These are phyloP conservation scores for Dendroctonus valens DNA, from an alignment of 1,140 invertebrate species.

Conservation along the genomic window DNA sequence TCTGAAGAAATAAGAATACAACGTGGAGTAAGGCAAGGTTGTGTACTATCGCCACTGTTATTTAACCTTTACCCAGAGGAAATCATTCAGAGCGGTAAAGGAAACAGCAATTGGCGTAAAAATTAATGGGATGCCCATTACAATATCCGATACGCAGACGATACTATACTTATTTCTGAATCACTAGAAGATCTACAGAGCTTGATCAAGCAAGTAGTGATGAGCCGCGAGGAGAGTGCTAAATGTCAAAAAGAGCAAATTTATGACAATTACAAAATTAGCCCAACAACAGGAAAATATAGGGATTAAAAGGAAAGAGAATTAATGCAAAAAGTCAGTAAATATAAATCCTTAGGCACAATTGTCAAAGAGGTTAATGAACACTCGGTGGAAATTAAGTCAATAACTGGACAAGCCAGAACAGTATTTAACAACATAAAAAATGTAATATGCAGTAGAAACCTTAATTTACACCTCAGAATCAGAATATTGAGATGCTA, in stretches of 20 bases:
- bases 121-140: not conserved
- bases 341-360: not conserved
- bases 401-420: not conserved
- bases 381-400: not conserved
- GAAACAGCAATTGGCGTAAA: not conserved
- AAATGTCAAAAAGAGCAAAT: not conserved
- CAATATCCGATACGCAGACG: not conserved
- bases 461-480: not conserved
- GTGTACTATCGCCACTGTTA: not conserved
- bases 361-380: not conserved
- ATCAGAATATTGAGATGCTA: not conserved
- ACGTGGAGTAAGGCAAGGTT: not conserved
- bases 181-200: not conserved
- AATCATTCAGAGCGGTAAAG: not conserved
- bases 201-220: not conserved
- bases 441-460: not conserved
- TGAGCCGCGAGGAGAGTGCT: not conserved
- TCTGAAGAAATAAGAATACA: not conserved
- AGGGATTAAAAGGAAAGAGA: not conserved
- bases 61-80: not conserved
- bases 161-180: not conserved
- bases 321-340: not conserved
- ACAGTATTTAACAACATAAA: not conserved
- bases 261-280: slow-evolving; percentile 1
- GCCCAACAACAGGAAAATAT: too few relatives aligned